phyloP scores from a whole-genome alignment of 2,888 invertebrate species.

The Perithous albicinctus region DNA sequence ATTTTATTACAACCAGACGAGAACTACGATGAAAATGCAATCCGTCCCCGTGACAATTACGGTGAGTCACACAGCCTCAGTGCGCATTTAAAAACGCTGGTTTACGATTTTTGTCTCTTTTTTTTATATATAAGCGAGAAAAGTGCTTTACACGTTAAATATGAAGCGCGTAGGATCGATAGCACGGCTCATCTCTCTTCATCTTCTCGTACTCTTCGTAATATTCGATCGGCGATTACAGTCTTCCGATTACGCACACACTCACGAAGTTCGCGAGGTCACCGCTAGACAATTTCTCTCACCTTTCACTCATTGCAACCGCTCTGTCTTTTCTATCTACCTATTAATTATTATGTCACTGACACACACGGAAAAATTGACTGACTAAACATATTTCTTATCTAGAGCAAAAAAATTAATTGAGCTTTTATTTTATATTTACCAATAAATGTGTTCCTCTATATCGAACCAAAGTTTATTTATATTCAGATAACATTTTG shows the following conservation, averaged over 20 bases:
- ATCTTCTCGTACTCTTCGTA: conserved; percentile 11
- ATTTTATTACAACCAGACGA: conserved; percentile 77
- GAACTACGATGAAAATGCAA: conserved; percentile 81
- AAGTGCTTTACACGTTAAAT: conserved; percentile 29
- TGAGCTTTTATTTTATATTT: too few species aligned
- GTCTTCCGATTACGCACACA: conserved; percentile 20
- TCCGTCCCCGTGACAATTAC: conserved; percentile 76
- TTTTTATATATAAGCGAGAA: conserved; percentile 17
- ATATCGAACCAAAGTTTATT: neutral
- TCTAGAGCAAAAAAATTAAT: too few species aligned
- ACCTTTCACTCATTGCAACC: conserved; percentile 18
- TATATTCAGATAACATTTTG: too few species aligned
- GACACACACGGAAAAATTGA: neutral
- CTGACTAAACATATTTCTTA: neutral
- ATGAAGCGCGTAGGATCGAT: conserved; percentile 35
- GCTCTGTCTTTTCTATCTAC: neutral
- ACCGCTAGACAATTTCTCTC: neutral
- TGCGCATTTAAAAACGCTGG: conserved; percentile 64
- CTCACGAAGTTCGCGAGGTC: conserved; percentile 4
- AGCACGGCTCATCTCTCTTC: conserved; percentile 50
- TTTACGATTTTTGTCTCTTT: conserved; percentile 45
- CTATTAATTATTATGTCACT: neutral
- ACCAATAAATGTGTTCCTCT: too few species aligned
- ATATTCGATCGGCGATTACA: neutral
- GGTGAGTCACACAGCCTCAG: conserved; percentile 78